Evolutionary conservation across 2,888 invertebrate genomes (phyloP), one percentile per base, ranked within the genome.

Genomic region (Polydrusus tereticollis): DNA sequence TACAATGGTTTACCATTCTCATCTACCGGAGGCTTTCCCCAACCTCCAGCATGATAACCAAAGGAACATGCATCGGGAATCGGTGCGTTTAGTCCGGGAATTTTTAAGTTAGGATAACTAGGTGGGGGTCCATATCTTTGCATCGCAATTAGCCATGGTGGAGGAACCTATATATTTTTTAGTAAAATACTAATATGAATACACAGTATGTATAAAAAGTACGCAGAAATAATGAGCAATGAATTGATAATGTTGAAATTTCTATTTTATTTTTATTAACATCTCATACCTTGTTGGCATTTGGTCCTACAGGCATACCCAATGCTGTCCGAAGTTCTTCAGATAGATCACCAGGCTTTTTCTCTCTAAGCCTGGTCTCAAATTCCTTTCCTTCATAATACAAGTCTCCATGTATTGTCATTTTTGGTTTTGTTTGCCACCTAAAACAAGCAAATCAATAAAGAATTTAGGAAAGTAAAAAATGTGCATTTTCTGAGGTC

Each of bases 21-120:
- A 86, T 99, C 99, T 0, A 99, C 99, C 0, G 99, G 99, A 10
- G 99, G 99, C 85, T 99, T 99, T 72, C 99, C 99, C 99, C 99
- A 99, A 23, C 99, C 99, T 41, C 98, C 99, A 0, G 99, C 98
- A 87, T 99, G 99, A 86, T 99, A 99, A 16, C 99, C 99, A 85
- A 99, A 99, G 0, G 97, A 94, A 82, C 98, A 99, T 1, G 93
- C 93, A 73, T 98, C 99, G 0, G 99, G 99, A 80, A 99, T 99
- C 0, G 99, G 98, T 1, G 98, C 98, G 87, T 99, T 99, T 4
- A 99, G 87, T 0, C 99, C 99, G 0, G 98, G 96, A 82, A 99
- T 97, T 87, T 98, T 99, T 23, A 99, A 88, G 87, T 98, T 98
- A 0, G 99, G 99, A 87, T 99, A 99, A 60, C 98, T 98, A 0